Percentiles rank a stretch among this genome's conserved stretches.
Conservation (phyloP, 92 coral and sea anemone species). For the Porites lobata region DNA sequence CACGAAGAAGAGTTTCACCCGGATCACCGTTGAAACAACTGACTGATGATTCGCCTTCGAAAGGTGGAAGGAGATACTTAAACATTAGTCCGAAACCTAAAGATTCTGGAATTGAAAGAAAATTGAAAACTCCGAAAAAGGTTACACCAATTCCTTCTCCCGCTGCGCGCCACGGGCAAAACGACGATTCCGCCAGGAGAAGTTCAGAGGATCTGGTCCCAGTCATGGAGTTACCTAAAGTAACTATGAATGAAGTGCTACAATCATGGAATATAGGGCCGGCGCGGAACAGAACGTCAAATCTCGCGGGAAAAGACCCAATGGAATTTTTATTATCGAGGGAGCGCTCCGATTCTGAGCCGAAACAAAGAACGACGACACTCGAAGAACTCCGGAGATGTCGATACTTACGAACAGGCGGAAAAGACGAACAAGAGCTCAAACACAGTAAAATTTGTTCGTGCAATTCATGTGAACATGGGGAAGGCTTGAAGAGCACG, state of each 20-base stretch:
- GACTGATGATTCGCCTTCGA: slow-evolving; percentile 10
- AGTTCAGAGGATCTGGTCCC: slow-evolving; percentile 12
- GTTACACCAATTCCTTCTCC: slow-evolving; percentile 4
- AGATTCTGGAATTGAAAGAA: slow-evolving; percentile 21
- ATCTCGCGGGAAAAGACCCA: slow-evolving; percentile 66
- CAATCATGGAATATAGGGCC: slow-evolving; percentile 82
- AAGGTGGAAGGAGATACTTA: not conserved
- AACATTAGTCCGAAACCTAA: slow-evolving; percentile 17
- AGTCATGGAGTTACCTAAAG: slow-evolving; percentile 75
- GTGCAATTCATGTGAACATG: slow-evolving; percentile 89
- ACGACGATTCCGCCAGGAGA: not conserved
- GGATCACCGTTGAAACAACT: not conserved
- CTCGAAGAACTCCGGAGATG: slow-evolving; percentile 78
- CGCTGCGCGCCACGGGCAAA: slow-evolving; percentile 1
- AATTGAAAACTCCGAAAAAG: not conserved
- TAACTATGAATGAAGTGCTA: slow-evolving; percentile 84
- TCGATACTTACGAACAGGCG: slow-evolving; percentile 78
- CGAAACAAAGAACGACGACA: slow-evolving; percentile 48
- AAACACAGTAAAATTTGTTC: slow-evolving; percentile 66
- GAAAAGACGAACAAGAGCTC: slow-evolving; percentile 54
- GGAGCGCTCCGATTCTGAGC: slow-evolving; percentile 42
- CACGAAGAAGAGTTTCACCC: slow-evolving; percentile 22
- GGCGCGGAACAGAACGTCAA: slow-evolving; percentile 64
- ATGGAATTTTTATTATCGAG: slow-evolving; percentile 71
- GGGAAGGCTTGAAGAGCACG: slow-evolving; percentile 67